Evolutionary conservation across 1,140 invertebrate genomes (phyloP).

Genomic region (Caenorhabditis elegans): WBcel235 BX284605.5:3754001-3754500

Average conservation of each 20-base stretch:
- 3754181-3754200: no score
- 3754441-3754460: background rate
- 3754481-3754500: background rate
- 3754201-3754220: no score
- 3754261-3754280: background rate
- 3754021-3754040: no score
- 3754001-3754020: no score
- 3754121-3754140: no score
- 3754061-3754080: no score
- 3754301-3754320: background rate
- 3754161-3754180: no score
- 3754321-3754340: background rate
- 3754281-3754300: background rate
- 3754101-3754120: no score
- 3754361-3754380: background rate
- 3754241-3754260: background rate
- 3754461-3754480: background rate
- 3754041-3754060: no score
- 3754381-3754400: conserved; percentile 13
- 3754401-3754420: background rate
- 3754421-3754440: conserved; percentile 4
- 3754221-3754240: background rate
- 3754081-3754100: no score
- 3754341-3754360: background rate
- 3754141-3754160: no score